Conservation (phyloP, 2,113 vertebrate species). For the Gobiocypris rarus region DNA sequence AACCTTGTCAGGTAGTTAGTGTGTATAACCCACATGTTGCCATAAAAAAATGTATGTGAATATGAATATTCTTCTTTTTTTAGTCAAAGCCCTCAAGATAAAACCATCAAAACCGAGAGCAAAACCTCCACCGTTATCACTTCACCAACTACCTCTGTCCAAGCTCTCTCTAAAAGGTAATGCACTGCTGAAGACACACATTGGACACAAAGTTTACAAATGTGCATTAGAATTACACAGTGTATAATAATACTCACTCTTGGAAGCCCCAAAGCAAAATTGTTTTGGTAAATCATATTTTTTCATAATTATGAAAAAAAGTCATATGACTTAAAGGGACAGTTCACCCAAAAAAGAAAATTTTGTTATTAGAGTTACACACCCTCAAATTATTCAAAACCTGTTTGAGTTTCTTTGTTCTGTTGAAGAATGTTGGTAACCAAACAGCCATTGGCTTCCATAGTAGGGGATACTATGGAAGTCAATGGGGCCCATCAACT, state of each 20-base stretch:
- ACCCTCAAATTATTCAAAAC: too few species aligned
- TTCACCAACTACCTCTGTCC: constrained; percentile 62
- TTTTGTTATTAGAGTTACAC: too few species aligned
- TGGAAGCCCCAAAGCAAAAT: not conserved
- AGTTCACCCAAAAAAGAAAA: too few species aligned
- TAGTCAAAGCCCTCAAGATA: constrained; percentile 51
- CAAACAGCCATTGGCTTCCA: too few species aligned
- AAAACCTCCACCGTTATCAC: constrained; percentile 27
- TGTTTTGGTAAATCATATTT: not conserved
- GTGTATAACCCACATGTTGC: not conserved
- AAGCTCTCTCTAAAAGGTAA: constrained; percentile 70
- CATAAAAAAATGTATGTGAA: not conserved
- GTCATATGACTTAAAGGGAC: not conserved
- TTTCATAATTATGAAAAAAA: not conserved
- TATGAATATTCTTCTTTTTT: constrained; percentile 15
- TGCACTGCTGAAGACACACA: not conserved
- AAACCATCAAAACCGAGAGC: constrained; percentile 35
- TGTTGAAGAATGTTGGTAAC: too few species aligned
- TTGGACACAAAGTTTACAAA: not conserved
- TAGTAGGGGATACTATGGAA: too few species aligned
- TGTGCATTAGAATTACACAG: not conserved
- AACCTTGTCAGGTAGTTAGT: constrained; percentile 61
- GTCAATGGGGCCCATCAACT: too few species aligned
- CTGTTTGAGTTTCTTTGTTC: too few species aligned
- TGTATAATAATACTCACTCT: not conserved